phyloP scores from a whole-genome alignment of 2,797 vertebrate species.

The Anomalospiza imberbis region DNA sequence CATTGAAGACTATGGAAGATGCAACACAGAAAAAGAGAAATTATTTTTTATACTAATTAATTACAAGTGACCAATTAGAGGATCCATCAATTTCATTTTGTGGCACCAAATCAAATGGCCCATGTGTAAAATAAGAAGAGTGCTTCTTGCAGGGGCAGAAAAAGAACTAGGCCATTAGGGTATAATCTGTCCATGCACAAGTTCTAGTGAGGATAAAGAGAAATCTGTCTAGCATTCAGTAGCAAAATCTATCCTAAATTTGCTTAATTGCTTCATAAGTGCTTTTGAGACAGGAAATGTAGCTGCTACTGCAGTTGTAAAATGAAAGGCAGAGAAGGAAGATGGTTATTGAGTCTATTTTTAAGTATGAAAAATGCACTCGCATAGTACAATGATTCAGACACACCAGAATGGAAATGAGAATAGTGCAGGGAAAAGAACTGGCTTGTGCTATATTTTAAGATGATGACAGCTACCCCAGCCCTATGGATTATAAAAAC shows the following conservation, averaged over 20 bases:
- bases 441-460: not conserved
- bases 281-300: slow-evolving; percentile 51
- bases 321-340: slow-evolving; percentile 52
- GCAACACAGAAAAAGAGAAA: not conserved
- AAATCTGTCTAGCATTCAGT: slow-evolving; percentile 50
- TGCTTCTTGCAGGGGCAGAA: not conserved
- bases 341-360: slow-evolving; percentile 54
- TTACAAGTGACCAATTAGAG: slow-evolving; percentile 36
- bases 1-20: not conserved
- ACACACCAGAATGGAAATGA: not conserved
- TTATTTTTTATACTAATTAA: slow-evolving; percentile 29
- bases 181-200: not conserved
- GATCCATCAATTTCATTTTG: slow-evolving; percentile 31
- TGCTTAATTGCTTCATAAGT: slow-evolving; percentile 52
- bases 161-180: not conserved
- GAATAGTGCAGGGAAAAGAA: not conserved
- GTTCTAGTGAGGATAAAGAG: not conserved
- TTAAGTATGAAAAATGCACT: slow-evolving; percentile 41
- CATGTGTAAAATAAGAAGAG: not conserved
- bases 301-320: slow-evolving; percentile 49
- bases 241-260: slow-evolving; percentile 48
- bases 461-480: not conserved
- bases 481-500: not conserved
- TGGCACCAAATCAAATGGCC: slow-evolving; percentile 18
- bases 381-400: not conserved